Base-by-base conservation (phyloP, 2,797 vertebrate species). In the Scolopax bukidnonensis region DNA sequence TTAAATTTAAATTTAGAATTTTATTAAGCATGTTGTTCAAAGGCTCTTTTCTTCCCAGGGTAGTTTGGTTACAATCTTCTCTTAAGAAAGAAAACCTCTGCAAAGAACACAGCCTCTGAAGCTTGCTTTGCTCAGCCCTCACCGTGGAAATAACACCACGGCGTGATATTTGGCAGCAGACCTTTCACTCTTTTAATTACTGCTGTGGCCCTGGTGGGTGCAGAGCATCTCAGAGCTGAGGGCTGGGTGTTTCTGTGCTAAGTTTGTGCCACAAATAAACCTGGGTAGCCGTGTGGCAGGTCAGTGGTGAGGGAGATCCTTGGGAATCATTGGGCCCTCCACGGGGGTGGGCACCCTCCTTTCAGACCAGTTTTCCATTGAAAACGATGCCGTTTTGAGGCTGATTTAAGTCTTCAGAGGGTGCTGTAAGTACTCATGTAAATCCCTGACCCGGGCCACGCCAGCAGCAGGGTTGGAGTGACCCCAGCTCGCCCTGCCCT, bases 1-100 rank as follows among this genome's bases (percentile, higher is more conserved):
- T 96, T 38, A 81, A 78, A 68, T 85, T 85, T 78, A 88, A 87
- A 93, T 86, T 38, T 63, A 93, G 89, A 40, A 33, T 94, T 91
- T 91, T 68, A 91, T 93, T 24, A 73, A 87, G 78, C 53, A 59
- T 1, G 23, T 95, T 96, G 87, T 95, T 95, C 96, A 95, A 94
- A 96, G 81, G 59, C 83, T 77, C 81, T 81, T 96, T 71, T 70
- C 86, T 96, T 97, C 95, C 90, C 95, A 88, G 93, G 73, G 41
- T 51, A 28, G 84, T 87, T 96, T 96, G 96, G 87, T 94, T 90
- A 21, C 10, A 38, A 51, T 60, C 47, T 87, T 67, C 16, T 61
- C 76, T 64, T 85, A 84, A 92, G 75, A 69, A 95, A 90, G 84
- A 77, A 83, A 80, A 89, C 45, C 87, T 92, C 84, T 51, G 1